A percentile compares a stretch with the other conserved stretches of the same genome.
Evolutionary conservation across 1,140 invertebrate species (phyloP).

Genomic region (Drosophila pseudoananassae): DNA sequence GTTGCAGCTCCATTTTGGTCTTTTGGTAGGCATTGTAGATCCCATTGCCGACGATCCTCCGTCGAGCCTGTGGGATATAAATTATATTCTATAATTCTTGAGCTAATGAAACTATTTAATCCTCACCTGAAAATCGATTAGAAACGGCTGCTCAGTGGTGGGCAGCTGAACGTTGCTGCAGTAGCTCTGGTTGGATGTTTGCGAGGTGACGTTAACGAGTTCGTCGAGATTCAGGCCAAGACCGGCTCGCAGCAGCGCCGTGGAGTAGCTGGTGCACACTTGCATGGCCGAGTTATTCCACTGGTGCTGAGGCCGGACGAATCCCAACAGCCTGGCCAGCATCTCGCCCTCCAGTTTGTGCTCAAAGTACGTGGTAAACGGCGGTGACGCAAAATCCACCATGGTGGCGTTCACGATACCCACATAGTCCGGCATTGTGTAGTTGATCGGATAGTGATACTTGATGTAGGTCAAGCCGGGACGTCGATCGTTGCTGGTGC

Average conservation of each 20-base stretch:
- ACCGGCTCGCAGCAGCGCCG: constrained; percentile 86
- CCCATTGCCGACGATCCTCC: constrained; percentile 74
- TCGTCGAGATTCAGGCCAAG: constrained; percentile 67
- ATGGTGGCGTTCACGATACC: constrained; percentile 93
- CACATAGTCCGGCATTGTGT: constrained; percentile 93
- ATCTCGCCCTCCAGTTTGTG: constrained; percentile 89
- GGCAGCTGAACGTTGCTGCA: constrained; percentile 87
- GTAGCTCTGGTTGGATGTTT: constrained; percentile 88
- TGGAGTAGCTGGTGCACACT: constrained; percentile 90
- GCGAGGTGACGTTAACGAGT: constrained; percentile 86
- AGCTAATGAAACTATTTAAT: neutral
- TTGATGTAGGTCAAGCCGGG: constrained; percentile 95
- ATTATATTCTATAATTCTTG: no score
- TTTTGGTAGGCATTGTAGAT: constrained; percentile 86
- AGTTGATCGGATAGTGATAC: constrained; percentile 93
- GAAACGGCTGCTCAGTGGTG: constrained; percentile 84
- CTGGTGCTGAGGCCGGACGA: constrained; percentile 89
- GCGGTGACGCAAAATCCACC: constrained; percentile 89
- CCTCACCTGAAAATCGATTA: constrained; percentile 88
- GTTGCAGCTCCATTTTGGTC: constrained; percentile 92
- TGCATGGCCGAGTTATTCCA: constrained; percentile 89
- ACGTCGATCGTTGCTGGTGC: constrained; percentile 91
- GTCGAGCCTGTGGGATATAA: constrained; percentile 85
- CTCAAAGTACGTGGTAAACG: constrained; percentile 87
- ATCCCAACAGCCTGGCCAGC: constrained; percentile 91